Conservation (phyloP, 2,888 invertebrate species). For the Dasypolia templi region DNA sequence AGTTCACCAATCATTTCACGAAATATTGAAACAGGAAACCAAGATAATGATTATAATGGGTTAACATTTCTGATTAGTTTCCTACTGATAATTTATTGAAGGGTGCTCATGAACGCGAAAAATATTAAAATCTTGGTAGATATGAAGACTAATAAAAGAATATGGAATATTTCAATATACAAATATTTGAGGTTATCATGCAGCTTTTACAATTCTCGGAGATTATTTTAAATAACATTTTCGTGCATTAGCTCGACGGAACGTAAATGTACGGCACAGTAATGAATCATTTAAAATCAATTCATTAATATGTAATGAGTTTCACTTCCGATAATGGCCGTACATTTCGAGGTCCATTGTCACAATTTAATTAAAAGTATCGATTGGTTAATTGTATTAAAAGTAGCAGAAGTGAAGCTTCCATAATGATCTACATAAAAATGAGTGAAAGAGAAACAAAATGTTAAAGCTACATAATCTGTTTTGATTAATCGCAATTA, state of each 20-base stretch:
- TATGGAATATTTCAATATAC: background rate
- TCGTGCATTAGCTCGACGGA: conserved; percentile 11
- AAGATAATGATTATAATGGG: background rate
- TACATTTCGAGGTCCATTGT: conserved; percentile 35
- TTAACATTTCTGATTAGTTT: background rate
- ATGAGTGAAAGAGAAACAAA: background rate
- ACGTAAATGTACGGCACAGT: conserved; percentile 16
- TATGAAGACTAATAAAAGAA: background rate
- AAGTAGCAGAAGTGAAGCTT: background rate
- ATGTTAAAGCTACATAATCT: no score
- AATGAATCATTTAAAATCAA: conserved; percentile 60
- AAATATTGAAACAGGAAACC: background rate
- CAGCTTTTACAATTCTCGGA: background rate
- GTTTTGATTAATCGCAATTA: background rate
- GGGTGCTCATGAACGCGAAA: no score
- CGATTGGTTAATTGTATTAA: conserved; percentile 53
- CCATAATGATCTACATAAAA: background rate
- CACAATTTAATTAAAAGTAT: conserved; percentile 52
- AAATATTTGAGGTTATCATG: no score
- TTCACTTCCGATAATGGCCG: conserved; percentile 37
- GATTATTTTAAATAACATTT: conserved; percentile 9
- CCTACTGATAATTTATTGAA: background rate
- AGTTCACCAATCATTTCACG: no score
- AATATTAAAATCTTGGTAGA: background rate
- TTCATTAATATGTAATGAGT: conserved; percentile 57